Conservation (phyloP, 2,888 invertebrate genomes). For the Agrilus biguttatus region DNA sequence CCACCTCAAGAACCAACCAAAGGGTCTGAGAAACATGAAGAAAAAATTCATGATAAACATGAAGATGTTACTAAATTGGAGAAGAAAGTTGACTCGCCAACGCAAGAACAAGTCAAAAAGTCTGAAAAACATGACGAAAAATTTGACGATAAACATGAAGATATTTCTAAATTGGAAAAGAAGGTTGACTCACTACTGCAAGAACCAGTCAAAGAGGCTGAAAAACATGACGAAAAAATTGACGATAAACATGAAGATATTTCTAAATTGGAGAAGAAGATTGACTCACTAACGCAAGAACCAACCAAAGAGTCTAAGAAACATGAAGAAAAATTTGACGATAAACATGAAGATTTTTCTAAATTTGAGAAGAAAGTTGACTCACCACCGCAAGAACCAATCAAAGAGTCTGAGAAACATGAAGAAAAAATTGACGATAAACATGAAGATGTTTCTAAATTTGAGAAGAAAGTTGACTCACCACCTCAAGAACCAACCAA, state of each 20-base stretch:
- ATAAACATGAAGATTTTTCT: too few species aligned
- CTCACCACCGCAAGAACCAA: not conserved
- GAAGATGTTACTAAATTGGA: slow-evolving; percentile 3
- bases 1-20: not conserved
- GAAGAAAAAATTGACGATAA: not conserved
- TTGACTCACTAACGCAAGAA: not conserved
- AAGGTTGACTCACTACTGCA: not conserved
- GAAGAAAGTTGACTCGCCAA: too few species aligned
- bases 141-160: not conserved
- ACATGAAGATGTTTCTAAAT: not conserved
- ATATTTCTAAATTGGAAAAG: not conserved
- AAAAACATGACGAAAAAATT: not conserved
- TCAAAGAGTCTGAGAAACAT: not conserved
- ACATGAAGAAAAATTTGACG: too few species aligned
- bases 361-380: too few species aligned
- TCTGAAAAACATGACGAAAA: not conserved
- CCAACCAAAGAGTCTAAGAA: too few species aligned
- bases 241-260: not conserved
- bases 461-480: not conserved
- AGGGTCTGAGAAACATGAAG: slow-evolving; percentile 4
- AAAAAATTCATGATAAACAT: slow-evolving; percentile 1
- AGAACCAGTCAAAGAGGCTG: not conserved
- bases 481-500: not conserved
- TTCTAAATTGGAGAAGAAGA: not conserved
- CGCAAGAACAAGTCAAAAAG: too few species aligned